Evolutionary conservation across 2,113 vertebrate species (phyloP).

Genomic region (Phalacrocorax brasilianus): DNA sequence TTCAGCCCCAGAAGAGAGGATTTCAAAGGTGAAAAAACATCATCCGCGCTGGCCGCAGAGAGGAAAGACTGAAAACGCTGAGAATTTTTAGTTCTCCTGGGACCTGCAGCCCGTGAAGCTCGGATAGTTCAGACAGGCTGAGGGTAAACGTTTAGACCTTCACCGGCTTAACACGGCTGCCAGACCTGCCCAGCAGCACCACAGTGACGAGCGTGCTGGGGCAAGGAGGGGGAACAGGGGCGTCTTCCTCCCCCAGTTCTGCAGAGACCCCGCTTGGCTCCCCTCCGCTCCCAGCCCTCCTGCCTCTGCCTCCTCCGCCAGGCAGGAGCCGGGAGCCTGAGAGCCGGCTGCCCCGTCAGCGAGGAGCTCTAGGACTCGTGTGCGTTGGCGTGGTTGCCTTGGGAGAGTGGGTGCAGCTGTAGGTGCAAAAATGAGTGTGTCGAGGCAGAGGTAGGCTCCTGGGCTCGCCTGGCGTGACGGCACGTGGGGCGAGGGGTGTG

Average conservation of each 20-base stretch:
- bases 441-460: background rate
- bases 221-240: background rate
- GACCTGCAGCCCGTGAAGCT: background rate
- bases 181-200: background rate
- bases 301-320: background rate
- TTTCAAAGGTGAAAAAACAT: constrained; percentile 23
- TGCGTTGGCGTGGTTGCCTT: background rate
- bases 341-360: background rate
- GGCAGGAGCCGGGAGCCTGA: background rate
- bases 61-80: background rate
- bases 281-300: background rate
- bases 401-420: fast-evolving
- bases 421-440: background rate
- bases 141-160: background rate
- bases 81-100: constrained; percentile 38
- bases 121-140: background rate
- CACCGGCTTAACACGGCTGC: background rate
- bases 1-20: background rate
- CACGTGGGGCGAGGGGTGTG: background rate
- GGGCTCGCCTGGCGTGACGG: fast-evolving
- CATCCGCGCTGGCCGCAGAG: background rate
- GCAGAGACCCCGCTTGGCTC: background rate
- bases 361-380: background rate
- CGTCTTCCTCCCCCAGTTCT: fast-evolving
- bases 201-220: fast-evolving